Conservation (phyloP, 2,113 vertebrate genomes). For the Dicerorhinus sumatrensis region DNA sequence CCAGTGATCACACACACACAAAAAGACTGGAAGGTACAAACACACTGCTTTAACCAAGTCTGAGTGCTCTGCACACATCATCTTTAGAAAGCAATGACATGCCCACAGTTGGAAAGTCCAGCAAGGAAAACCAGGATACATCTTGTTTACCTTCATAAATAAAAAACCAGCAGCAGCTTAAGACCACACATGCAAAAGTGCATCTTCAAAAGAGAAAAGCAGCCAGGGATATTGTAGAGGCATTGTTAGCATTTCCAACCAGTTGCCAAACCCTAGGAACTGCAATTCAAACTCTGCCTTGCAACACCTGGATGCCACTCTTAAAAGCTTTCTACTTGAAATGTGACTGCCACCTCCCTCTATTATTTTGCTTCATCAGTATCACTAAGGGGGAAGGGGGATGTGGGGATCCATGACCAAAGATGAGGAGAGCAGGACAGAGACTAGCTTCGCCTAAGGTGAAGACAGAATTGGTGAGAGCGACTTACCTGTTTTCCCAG, state of each 20-base stretch:
- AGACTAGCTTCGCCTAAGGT: not conserved
- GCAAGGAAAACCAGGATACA: not conserved
- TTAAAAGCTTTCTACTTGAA: not conserved
- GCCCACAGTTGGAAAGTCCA: not conserved
- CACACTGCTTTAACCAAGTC: not conserved
- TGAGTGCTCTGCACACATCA: not conserved
- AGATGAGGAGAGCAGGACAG: not conserved
- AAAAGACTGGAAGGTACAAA: not conserved
- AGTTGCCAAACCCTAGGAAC: not conserved
- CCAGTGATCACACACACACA: not conserved
- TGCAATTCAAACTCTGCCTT: not conserved
- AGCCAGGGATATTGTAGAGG: not conserved
- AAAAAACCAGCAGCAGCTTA: not conserved
- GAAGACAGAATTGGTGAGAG: not conserved
- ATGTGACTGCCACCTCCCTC: not conserved
- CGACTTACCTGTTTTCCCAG: slow-evolving; percentile 37
- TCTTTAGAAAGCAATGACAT: not conserved
- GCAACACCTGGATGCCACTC: not conserved
- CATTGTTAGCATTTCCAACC: not conserved
- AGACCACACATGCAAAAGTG: not conserved
- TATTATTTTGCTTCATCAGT: not conserved
- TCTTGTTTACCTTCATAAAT: not conserved
- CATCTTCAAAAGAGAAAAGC: not conserved
- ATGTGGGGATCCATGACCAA: too few relatives aligned
- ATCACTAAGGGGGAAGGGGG: not conserved